Percentiles rank a stretch among this genome's conserved stretches.
These are phyloP conservation scores for Xylota segnis DNA, from an alignment of 2,888 invertebrate species.

Conservation along the genomic window DNA sequence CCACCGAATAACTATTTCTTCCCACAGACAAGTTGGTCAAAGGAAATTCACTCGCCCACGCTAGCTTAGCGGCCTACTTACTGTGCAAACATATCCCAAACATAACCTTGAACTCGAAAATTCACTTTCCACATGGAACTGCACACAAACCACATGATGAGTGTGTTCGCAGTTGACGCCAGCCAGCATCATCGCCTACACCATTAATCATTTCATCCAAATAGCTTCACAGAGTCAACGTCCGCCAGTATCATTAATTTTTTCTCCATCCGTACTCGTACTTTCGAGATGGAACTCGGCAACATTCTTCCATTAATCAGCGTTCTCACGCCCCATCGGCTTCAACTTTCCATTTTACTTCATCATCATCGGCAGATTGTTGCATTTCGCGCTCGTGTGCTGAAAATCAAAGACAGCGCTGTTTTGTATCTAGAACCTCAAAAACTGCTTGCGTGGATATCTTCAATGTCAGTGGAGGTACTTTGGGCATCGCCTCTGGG, in stretches of 20 bases:
- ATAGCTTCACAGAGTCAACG: constrained; percentile 65
- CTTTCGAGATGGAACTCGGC: no score
- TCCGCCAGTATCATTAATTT: constrained; percentile 58
- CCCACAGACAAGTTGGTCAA: no score
- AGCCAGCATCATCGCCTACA: constrained; percentile 46
- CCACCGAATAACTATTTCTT: no score
- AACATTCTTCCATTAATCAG: constrained; percentile 44
- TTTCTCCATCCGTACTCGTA: not conserved
- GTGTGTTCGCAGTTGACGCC: constrained; percentile 24
- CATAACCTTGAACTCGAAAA: constrained; percentile 71
- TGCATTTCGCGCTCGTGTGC: constrained; percentile 3
- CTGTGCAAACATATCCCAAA: constrained; percentile 2
- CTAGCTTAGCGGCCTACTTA: not conserved
- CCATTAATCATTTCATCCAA: constrained; percentile 68
- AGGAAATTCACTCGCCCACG: constrained; percentile 4
- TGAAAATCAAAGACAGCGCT: constrained; percentile 39
- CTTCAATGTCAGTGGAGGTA: constrained; percentile 14
- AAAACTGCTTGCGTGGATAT: constrained; percentile 29
- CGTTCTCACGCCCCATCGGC: constrained; percentile 44
- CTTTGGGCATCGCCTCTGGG: constrained; percentile 25
- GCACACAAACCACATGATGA: constrained; percentile 16
- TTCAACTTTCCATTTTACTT: constrained; percentile 20
- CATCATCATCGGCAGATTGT: constrained; percentile 13
- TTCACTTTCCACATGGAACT: constrained; percentile 55
- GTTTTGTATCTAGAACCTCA: no score